Evolutionary conservation across 1,140 invertebrate species (phyloP).

Genomic region (Musca vetustissima): DNA sequence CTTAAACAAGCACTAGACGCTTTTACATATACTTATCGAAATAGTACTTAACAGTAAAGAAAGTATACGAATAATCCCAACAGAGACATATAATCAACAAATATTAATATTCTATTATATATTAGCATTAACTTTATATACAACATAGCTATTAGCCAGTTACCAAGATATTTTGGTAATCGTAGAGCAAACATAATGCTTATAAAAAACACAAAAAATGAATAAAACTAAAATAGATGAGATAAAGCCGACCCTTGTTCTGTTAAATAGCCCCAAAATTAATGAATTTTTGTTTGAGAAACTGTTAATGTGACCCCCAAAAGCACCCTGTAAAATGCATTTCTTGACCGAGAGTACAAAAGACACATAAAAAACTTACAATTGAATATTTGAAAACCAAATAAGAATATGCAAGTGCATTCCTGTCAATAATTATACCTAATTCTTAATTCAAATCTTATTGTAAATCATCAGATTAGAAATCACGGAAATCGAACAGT

Average conservation of each 20-base stretch:
- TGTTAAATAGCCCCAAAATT: neutral
- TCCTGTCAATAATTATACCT: neutral
- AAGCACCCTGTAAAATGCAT: slow-evolving; percentile 24
- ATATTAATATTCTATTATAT: too few species aligned
- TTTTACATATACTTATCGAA: too few species aligned
- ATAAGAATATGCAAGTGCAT: slow-evolving; percentile 11
- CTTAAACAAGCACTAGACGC: too few species aligned
- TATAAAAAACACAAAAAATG: too few species aligned
- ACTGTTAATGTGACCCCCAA: slow-evolving; percentile 2
- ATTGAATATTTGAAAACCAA: slow-evolving; percentile 5
- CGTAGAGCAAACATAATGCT: too few species aligned
- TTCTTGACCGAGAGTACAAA: slow-evolving; percentile 23
- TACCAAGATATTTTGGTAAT: too few species aligned
- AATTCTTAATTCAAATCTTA: neutral
- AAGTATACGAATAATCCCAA: too few species aligned
- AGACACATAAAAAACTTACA: slow-evolving; percentile 12
- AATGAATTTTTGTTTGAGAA: too few species aligned
- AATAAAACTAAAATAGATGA: neutral
- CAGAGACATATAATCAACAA: too few species aligned
- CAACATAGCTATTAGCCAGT: too few species aligned
- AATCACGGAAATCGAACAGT: neutral
- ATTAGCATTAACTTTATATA: too few species aligned
- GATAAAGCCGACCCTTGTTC: slow-evolving; percentile 2
- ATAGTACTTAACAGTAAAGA: too few species aligned
- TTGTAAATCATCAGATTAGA: neutral